Evolutionary conservation across 2,113 vertebrate species (phyloP), one percentile per base, ranked within the genome.

Genomic region (Serinus canaria): DNA sequence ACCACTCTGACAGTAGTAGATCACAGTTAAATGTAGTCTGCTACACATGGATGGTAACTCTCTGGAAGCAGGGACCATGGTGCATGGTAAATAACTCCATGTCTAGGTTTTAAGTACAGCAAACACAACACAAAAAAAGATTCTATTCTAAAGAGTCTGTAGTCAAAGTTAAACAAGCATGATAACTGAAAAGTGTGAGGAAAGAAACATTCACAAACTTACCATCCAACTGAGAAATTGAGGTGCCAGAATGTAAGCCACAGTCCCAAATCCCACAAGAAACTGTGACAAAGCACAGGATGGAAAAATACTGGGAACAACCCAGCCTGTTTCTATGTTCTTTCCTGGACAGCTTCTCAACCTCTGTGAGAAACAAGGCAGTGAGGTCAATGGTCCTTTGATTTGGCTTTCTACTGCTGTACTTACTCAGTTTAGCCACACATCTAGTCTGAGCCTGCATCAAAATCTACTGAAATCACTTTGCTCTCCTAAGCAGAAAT

Each of bases 401-500:
- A 41, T 67, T 50, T 74, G 64, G 39, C 27, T 74, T 83, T 47
- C 33, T 80, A 13, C 23, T 39, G 50, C 43, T 59, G 8, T 70
- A 77, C 31, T 63, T 81, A 53, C 7, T 58, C 64, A 43, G 2
- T 63, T 87, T 72, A 92, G 89, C n/a, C 85, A 76, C 63, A 94
- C 68, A 3, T 55, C 21, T 47, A 89, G 28, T 19, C 47, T 64
- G 13, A 90, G 25, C 37, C 63, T 77, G 33, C 44, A 89, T 47
- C 63, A 81, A 81, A 89, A 94, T 47, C 59, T 64, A 90, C 43
- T 13, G 19, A 92, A 83, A 86, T 52, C 22, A 58, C 35, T 76
- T 66, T 62, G 15, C 27, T 74, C 43, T 87, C 75, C 27, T 52
- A 62, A 31, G 46, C 28, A 85, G 50, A 90, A 86, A 66, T 43